Evolutionary conservation across 2,888 invertebrate genomes (phyloP), one percentile per base, ranked within the genome.

Genomic region (Mycalesis mineus): DNA sequence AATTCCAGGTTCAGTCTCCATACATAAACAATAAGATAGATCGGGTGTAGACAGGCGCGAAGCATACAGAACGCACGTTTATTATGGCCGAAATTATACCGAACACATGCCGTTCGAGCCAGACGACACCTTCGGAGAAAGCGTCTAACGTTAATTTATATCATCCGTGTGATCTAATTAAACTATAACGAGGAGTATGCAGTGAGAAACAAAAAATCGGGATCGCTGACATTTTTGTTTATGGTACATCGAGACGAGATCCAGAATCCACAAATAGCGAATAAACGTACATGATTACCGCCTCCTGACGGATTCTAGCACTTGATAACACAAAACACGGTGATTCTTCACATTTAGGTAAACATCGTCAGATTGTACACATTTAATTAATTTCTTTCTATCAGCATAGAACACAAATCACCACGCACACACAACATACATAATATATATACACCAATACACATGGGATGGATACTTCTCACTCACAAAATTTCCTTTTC

Each of bases 201-300:
- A 84, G 82, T 74, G 77, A 85, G 88, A 89, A 88, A 88, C 88
- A 90, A 90, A 90, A 90, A 90, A 88, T 90, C 77, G 84, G 86
- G 88, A 89, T 88, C 88, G 89, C 89, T 90, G 90, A 90, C 90
- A 90, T 90, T 90, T 90, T 90, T 90, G 90, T 90, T 90, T 90
- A 90, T 90, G 90, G 90, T 90, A 88, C 88, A 87, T 88, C 83
- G 85, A 73, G 77, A 86, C 80, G 82, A 84, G 78, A 85, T 88
- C 82, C 84, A 85, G 85, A 87, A 87, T 88, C 88, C 88, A 87
- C 88, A 88, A 88, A 88, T 87, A 88, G 88, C 84, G 79, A 86
- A 83, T 80, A 78, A 87, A 88, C 88, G 80, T 88, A 86, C 87
- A 88, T 84, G 88, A 86, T 88, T 89, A 88, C 89, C 88, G 88